Conservation (phyloP, 2,113 vertebrate genomes). For the Hiodon alosoides region DNA sequence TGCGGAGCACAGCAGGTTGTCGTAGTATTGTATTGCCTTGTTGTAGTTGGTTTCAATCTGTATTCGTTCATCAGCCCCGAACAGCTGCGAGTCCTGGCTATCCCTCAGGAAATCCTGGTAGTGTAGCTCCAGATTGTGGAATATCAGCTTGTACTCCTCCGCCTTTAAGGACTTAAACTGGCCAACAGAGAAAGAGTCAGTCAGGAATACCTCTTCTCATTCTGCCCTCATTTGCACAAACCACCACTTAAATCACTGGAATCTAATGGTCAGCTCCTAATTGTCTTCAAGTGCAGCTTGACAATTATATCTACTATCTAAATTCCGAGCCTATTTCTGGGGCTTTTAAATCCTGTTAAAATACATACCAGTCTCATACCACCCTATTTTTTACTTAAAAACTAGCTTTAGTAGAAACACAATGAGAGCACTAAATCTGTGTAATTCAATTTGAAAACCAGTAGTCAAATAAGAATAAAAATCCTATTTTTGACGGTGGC, state of each 20-base stretch:
- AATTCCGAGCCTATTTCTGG: not conserved
- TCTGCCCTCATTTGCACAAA: not conserved
- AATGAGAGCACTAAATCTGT: not conserved
- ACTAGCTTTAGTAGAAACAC: no score
- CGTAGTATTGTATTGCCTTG: slow-evolving; percentile 70
- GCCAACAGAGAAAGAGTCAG: not conserved
- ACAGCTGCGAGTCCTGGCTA: slow-evolving; percentile 75
- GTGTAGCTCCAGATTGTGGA: slow-evolving; percentile 79
- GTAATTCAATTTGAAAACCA: not conserved
- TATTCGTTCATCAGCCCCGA: slow-evolving; percentile 74
- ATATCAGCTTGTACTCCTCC: slow-evolving; percentile 74
- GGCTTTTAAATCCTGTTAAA: not conserved
- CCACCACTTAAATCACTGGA: not conserved
- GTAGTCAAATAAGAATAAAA: no score
- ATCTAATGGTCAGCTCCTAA: not conserved
- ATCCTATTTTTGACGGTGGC: no score
- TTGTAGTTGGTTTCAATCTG: slow-evolving; percentile 75
- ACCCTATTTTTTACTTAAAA: no score
- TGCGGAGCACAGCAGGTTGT: slow-evolving; percentile 70
- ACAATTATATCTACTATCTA: not conserved
- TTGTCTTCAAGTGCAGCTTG: not conserved
- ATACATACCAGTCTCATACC: not conserved
- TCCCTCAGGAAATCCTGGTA: slow-evolving; percentile 87
- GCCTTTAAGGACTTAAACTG: slow-evolving; percentile 79
- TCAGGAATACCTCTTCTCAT: not conserved